These are phyloP conservation scores for Stenopsyche tienmushanensis DNA, from an alignment of 1,140 invertebrate genomes.

Conservation along the genomic window DNA sequence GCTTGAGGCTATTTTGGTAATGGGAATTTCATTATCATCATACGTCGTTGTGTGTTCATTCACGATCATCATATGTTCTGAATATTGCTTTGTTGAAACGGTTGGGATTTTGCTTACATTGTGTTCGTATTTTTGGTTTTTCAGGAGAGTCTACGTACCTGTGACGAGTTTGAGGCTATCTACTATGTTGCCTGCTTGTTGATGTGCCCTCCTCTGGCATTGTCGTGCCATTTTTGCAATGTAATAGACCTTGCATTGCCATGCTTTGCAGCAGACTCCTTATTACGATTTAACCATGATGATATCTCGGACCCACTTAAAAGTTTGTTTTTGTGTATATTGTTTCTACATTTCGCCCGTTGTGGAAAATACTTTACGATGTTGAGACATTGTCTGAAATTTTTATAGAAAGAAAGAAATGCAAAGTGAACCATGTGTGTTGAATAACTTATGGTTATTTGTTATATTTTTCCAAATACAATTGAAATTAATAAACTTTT, in stretches of 20 bases:
- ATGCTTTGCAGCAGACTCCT: not conserved
- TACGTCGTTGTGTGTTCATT: too few relatives aligned
- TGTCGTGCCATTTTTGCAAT: slow-evolving; percentile 12
- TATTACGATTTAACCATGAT: not conserved
- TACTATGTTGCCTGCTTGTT: slow-evolving; percentile 10
- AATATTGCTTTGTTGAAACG: too few relatives aligned
- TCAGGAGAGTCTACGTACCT: slow-evolving; percentile 58
- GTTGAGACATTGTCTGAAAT: not conserved
- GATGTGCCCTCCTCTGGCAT: slow-evolving; percentile 20
- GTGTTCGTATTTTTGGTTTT: slow-evolving; percentile 42
- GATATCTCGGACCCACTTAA: too few relatives aligned
- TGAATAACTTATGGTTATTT: not conserved
- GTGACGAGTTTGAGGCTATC: slow-evolving; percentile 44
- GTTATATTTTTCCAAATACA: slow-evolving; percentile 6
- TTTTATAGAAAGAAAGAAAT: not conserved
- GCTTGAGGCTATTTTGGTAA: too few relatives aligned
- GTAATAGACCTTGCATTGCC: slow-evolving; percentile 14
- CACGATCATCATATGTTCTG: too few relatives aligned
- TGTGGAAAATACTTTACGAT: not conserved
- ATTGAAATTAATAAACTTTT: not conserved
- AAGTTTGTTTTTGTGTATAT: too few relatives aligned
- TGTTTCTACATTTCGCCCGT: too few relatives aligned
- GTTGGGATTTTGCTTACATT: too few relatives aligned
- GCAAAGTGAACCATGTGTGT: not conserved
- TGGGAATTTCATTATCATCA: too few relatives aligned